Evolutionary conservation across 1,140 invertebrate genomes (phyloP), one percentile per base, ranked within the genome.

Genomic region (Portunus trituberculatus): DNA sequence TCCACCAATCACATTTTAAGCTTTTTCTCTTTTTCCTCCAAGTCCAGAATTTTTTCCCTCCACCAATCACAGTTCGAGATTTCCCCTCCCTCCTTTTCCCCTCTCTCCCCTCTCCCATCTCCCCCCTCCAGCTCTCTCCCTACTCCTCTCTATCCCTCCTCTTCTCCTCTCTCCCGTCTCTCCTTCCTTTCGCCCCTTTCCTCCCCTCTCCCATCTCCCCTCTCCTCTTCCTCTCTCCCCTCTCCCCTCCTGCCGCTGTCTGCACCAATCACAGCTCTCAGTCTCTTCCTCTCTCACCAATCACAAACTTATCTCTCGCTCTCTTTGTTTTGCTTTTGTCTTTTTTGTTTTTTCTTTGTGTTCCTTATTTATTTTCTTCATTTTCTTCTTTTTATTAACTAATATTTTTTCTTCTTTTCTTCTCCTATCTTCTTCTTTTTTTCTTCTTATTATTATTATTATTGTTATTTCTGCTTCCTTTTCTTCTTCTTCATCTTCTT

Each of bases 21-120:
- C 32, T 39, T 88, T 39, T 45, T 88, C 31, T 88, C 31, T 31
- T 89, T 16, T 89, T 16, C 45, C 87, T 89, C 87, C 45, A n/a
- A 20, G 20, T 46, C 39, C 39, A 7, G 20, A 6, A 2, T 46
- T 46, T 52, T 89, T 45, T 90, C n/a, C 46, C 88, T 90, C 88
- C 46, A 45, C 46, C 88, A n/a, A 45, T 46, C 88, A 46, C 88
- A n/a, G n/a, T 20, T 46, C 39, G 39, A 46, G 25, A 28, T 10
- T 45, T 16, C 16, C 0, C 10, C 10, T n/a, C 88, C 4, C 32
- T 32, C 29, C 29, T 0, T 6, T 6, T 6, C 39, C 39, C 2
- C 2, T 1, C 52, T 1, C 2, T 46, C 0, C n/a, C 32, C 20
- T 0, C 46, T 0, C 52, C 25, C 0, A 7, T 91, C 46, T 0